Evolutionary conservation across 2,113 vertebrate species (phyloP), one percentile per base, ranked within the genome.

Genomic region (Miniopterus natalensis): DNA sequence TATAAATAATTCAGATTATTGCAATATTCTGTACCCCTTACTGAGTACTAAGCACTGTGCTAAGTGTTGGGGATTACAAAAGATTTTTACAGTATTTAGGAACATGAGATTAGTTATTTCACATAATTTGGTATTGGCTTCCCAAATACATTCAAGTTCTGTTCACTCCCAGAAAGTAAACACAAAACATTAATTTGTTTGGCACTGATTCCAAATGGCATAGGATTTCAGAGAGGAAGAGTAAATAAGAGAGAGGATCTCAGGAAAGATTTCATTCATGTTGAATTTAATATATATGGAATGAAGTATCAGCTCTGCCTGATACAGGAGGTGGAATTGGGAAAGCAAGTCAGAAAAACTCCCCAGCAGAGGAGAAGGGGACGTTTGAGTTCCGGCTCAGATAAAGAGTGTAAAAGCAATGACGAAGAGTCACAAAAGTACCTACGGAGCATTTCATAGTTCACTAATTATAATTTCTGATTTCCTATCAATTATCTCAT

Each of bases 171-270:
- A 78, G 49, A 17, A 94, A 92, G 73, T 79, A 90, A 88, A 70
- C 59, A 21, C 31, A 96, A 74, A 78, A 75, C 18, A 49, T 31
- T 53, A 57, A 75, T 57, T 86, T 85, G 14, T 90, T 84, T 88
- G 36, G 23, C 20, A 51, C 29, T 90, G 73, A 83, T 78, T 84
- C 40, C 47, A 77, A 83, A 81, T 27, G 20, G 29, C 31, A 73
- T 13, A 73, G 42, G 20, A 61, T 31, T 95, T 96, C 57, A 65
- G 88, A 80, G 1, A 15, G 6, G 31, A 21, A 51, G 8, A 66
- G 27, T 31, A n/a, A 66, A 36, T 18, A 66, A 29, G 23, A 71
- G 9, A 71, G 29, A 23, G 45, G 21, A 51, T 23, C 47, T 25
- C 53, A 36, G 12, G 45, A 51, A 73, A 73, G 21, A 6, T 36